Conservation (phyloP, 2,888 invertebrate genomes). For the Tachina fera region DNA sequence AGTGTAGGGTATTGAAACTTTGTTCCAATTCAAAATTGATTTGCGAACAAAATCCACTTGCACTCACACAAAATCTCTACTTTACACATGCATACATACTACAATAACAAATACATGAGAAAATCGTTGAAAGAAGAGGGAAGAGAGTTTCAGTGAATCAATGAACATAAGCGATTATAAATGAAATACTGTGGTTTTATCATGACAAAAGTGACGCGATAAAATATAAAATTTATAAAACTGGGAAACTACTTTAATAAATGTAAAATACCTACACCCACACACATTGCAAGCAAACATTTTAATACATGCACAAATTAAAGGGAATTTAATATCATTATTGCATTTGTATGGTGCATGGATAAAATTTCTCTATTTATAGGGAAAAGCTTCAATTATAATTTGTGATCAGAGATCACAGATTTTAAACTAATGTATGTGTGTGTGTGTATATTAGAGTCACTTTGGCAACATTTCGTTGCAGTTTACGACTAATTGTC, state of each 20-base stretch:
- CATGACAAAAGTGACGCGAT: slow-evolving; percentile 56
- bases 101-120: slow-evolving; percentile 2
- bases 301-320: slow-evolving; percentile 5
- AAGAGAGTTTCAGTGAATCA: slow-evolving; percentile 15
- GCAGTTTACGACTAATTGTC: slow-evolving; percentile 41
- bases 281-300: not conserved
- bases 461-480: not conserved
- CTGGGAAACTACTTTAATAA: not conserved
- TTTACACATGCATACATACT: not conserved
- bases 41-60: slow-evolving; percentile 1
- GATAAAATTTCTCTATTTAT: not conserved
- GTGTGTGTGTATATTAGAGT: slow-evolving; percentile 12
- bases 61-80: not conserved
- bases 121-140: not conserved
- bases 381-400: slow-evolving; percentile 15
- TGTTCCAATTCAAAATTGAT: slow-evolving; percentile 41
- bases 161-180: slow-evolving; percentile 43
- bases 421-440: slow-evolving; percentile 35
- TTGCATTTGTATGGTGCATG: not conserved
- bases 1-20: slow-evolving; percentile 40
- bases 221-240: slow-evolving; percentile 1
- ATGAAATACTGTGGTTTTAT: slow-evolving; percentile 48
- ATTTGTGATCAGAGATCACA: slow-evolving; percentile 55
- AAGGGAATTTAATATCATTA: slow-evolving; percentile 40
- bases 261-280: not conserved